phyloP scores from a whole-genome alignment of 2,888 invertebrate genomes.

The Thera obeliscata region DNA sequence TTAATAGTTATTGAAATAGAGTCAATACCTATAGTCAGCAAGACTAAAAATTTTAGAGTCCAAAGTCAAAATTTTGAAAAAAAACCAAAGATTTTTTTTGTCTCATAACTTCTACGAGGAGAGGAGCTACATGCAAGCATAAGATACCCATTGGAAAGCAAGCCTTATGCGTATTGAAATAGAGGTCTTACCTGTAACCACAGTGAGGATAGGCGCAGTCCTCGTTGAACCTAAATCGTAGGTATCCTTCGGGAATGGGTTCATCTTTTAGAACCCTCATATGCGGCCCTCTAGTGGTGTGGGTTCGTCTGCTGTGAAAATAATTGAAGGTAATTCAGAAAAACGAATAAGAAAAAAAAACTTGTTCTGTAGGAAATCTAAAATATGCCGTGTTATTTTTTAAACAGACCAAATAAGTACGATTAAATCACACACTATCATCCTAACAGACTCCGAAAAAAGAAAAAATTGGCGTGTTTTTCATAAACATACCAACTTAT shows the following conservation, averaged over 20 bases:
- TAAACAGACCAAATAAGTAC: too few relatives aligned
- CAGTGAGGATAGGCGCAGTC: conserved; percentile 96
- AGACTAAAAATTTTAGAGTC: too few relatives aligned
- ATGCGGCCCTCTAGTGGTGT: conserved; percentile 71
- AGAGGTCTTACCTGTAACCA: conserved; percentile 86
- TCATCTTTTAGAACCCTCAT: conserved; percentile 94
- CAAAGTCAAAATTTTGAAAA: too few relatives aligned
- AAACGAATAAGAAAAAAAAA: neutral
- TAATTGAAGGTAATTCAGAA: neutral
- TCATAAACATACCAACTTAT: too few relatives aligned
- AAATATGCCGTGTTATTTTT: too few relatives aligned
- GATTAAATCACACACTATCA: too few relatives aligned
- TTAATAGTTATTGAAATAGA: neutral
- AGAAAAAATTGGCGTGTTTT: too few relatives aligned
- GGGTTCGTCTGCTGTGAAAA: conserved; percentile 64
- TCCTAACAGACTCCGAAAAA: too few relatives aligned
- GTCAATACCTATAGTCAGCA: conserved; percentile 86
- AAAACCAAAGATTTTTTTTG: too few relatives aligned
- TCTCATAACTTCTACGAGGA: too few relatives aligned
- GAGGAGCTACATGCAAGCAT: too few relatives aligned
- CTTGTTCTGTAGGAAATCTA: too few relatives aligned
- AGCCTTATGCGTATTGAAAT: neutral
- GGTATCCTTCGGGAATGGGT: conserved; percentile 94
- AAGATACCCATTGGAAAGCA: neutral
- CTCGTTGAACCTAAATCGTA: conserved; percentile 95